Percentiles rank a stretch among this genome's conserved stretches.
Evolutionary conservation across 2,797 vertebrate genomes (phyloP).

Genomic region (Sphenopsis melanotis): DNA sequence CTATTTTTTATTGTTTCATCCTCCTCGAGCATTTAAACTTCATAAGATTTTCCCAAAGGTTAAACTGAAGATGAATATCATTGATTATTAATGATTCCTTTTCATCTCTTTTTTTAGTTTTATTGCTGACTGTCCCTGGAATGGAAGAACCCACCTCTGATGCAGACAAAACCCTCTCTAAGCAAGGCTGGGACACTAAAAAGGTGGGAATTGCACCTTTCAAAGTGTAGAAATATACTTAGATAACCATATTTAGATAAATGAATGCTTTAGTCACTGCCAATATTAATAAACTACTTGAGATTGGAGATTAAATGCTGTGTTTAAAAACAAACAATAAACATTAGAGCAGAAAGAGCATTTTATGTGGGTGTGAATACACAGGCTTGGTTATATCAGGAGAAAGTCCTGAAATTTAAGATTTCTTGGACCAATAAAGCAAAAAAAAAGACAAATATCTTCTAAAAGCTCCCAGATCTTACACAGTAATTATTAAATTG

Average conservation of each 20-base stretch:
- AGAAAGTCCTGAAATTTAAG: neutral
- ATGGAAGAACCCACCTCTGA: conserved; percentile 86
- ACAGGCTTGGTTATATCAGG: neutral
- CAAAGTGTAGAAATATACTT: fast-evolving
- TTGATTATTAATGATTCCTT: neutral
- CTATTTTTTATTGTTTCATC: neutral
- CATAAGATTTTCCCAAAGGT: neutral
- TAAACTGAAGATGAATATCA: neutral
- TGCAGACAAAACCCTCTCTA: conserved; percentile 84
- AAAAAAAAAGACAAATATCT: neutral
- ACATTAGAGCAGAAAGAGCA: neutral
- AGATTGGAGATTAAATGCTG: neutral
- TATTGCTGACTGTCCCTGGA: conserved; percentile 91
- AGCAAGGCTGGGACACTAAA: conserved; percentile 89
- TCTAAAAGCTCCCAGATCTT: neutral
- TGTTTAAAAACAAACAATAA: neutral
- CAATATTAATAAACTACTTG: neutral
- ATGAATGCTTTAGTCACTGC: neutral
- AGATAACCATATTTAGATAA: neutral
- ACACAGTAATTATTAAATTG: neutral
- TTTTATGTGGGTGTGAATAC: neutral
- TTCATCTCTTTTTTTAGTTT: conserved; percentile 68
- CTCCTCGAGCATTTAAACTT: neutral
- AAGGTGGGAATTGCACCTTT: conserved; percentile 77
- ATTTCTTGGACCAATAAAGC: neutral